phyloP scores from a whole-genome alignment of 2,113 vertebrate species.

The Nannobrachium achirus region DNA sequence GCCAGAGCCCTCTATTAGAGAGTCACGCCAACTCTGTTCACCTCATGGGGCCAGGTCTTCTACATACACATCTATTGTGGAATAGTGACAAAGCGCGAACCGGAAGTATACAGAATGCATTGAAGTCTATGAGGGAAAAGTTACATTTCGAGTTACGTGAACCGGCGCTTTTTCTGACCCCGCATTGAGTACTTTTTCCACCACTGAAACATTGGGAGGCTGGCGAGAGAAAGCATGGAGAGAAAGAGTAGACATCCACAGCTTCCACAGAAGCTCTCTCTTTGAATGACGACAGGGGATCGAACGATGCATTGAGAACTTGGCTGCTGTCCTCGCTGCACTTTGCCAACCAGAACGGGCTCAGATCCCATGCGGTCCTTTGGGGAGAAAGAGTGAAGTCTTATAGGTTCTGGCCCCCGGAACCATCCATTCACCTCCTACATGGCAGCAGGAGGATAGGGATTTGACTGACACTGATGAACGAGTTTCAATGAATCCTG shows the following conservation, averaged over 20 bases:
- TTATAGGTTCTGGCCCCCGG: not conserved
- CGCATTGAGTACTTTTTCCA: no score
- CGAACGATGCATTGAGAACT: not conserved
- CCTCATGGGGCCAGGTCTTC: no score
- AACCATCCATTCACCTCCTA: not conserved
- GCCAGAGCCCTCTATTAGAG: no score
- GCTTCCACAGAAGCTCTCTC: not conserved
- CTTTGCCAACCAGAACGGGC: not conserved
- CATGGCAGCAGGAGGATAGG: not conserved
- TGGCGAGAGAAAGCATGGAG: not conserved
- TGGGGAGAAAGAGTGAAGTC: constrained; percentile 6
- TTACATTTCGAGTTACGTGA: no score
- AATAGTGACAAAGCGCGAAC: no score
- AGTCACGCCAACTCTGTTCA: no score
- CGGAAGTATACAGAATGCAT: no score
- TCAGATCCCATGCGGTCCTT: not conserved
- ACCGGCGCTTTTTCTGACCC: no score
- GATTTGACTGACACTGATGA: constrained; percentile 14
- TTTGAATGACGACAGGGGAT: not conserved
- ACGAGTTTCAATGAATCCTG: not conserved
- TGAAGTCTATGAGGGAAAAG: no score
- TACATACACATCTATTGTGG: no score
- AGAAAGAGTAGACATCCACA: not conserved
- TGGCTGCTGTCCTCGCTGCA: not conserved
- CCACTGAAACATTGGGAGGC: no score